Percentiles rank a stretch among this genome's conserved stretches.
Conservation (phyloP, 1,140 invertebrate genomes). For the Drosophila tani region DNA sequence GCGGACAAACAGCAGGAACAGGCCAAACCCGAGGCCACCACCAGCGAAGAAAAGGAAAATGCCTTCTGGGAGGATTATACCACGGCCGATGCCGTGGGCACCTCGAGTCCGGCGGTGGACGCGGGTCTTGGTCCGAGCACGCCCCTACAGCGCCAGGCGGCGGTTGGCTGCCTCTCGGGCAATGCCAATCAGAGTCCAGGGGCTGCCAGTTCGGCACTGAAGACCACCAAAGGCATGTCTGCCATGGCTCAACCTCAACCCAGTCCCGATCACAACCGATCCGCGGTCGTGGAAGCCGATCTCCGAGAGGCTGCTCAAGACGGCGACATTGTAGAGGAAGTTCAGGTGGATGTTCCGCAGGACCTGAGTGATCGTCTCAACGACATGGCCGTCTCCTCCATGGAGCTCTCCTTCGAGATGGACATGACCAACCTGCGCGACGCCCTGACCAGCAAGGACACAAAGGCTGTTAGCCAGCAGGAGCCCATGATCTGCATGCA, state of each 20-base stretch:
- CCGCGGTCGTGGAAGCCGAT: neutral
- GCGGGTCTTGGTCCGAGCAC: neutral
- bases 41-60: neutral
- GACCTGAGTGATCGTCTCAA: conserved; percentile 45
- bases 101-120: neutral
- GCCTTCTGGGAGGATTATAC: conserved; percentile 31
- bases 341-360: conserved; percentile 57
- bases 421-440: conserved; percentile 72
- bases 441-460: conserved; percentile 23
- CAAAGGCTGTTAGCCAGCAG: neutral
- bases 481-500: conserved; percentile 53
- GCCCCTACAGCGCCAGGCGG: neutral
- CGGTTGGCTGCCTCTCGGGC: conserved; percentile 11
- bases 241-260: conserved; percentile 11
- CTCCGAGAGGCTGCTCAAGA: neutral
- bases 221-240: conserved; percentile 16
- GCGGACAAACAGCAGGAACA: neutral
- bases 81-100: conserved; percentile 41
- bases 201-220: neutral
- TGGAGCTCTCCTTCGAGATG: conserved; percentile 78
- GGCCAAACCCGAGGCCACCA: neutral
- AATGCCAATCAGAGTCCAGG: neutral
- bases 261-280: too few relatives aligned
- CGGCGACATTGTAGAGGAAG: conserved; percentile 9
- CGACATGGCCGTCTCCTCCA: conserved; percentile 71